Conservation (phyloP, 2,797 vertebrate genomes). For the Otolemur crassicaudatus region DNA sequence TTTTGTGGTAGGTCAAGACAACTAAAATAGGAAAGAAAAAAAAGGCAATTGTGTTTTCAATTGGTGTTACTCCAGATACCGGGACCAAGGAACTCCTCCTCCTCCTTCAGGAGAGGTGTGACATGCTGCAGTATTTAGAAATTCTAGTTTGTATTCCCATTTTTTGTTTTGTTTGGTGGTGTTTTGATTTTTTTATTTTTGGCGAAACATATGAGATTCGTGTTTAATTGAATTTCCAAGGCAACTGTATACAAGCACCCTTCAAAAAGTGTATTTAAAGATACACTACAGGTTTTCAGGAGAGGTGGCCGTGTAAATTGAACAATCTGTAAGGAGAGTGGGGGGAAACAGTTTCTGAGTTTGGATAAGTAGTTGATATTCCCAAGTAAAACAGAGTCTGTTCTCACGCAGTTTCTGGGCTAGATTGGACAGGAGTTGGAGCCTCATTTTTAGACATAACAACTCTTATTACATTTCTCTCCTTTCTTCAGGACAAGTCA, state of each 20-base stretch:
- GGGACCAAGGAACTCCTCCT: not conserved
- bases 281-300: not conserved
- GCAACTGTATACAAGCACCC: not conserved
- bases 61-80: not conserved
- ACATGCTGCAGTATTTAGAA: not conserved
- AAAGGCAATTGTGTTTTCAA: not conserved
- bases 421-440: not conserved
- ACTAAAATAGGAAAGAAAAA: not conserved
- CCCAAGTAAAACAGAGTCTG: not conserved
- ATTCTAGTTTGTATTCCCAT: not conserved
- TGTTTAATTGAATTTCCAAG: slow-evolving; percentile 69
- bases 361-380: not conserved
- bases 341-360: not conserved
- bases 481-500: slow-evolving; percentile 34
- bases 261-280: slow-evolving; percentile 26
- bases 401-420: not conserved
- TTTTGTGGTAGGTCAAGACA: slow-evolving; percentile 40
- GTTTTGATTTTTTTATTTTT: not conserved
- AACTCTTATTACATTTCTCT: not conserved
- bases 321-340: not conserved
- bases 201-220: slow-evolving; percentile 8
- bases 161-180: slow-evolving; percentile 21
- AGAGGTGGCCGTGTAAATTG: not conserved
- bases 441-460: not conserved
- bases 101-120: not conserved